Base-by-base conservation (phyloP, 2,113 vertebrate species). In the Ivindomyrus marchei region DNA sequence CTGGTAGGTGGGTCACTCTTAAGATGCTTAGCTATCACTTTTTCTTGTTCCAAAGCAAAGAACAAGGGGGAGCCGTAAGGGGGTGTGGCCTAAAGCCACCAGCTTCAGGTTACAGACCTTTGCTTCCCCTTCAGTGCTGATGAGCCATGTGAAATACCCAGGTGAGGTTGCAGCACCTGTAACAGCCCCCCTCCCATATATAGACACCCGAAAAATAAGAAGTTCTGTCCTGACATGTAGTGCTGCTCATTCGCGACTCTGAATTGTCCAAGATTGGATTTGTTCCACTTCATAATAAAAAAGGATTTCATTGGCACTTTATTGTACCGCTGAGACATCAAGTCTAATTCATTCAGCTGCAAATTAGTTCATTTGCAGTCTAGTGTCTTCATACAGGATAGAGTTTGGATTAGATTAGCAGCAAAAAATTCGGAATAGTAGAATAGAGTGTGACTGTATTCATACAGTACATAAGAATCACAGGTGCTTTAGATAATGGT, bases 1-100 rank as follows among this genome's bases (percentile, higher is more conserved):
- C 84, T 91, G 91, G 91, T 91, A 87, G 62, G 70, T 27, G 46
- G 42, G 39, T 49, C 70, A 39, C 31, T 36, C 11, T 77, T 77
- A 77, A 39, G 31, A 77, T 77, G 36, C 36, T 77, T 77, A 39
- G 70, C 15, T 39, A 42, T 36, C 31, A 4, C 31, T 80, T 39
- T 17, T 8, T 77, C 15, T 42, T 15, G 5, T 77, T 36, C 70
- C 70, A 11, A 27, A 66, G 62, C 62, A 31, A 70, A 70, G n/a
- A 70, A 31, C n/a, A 13, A 4, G n/a, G 62, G 27, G 62, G 9
- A 3, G 27, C 3, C 2, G 4, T 11, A 10, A 70, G 62, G 62
- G 62, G 62, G 27, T 1, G 62, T 70, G 62, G 62, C 62, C 24
- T 27, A 31, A 70, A 31, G 62, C 27, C 62, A 31, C 46, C 46